Evolutionary conservation across 1,140 invertebrate genomes (phyloP).

Genomic region (Drosophila biarmipes): DNA sequence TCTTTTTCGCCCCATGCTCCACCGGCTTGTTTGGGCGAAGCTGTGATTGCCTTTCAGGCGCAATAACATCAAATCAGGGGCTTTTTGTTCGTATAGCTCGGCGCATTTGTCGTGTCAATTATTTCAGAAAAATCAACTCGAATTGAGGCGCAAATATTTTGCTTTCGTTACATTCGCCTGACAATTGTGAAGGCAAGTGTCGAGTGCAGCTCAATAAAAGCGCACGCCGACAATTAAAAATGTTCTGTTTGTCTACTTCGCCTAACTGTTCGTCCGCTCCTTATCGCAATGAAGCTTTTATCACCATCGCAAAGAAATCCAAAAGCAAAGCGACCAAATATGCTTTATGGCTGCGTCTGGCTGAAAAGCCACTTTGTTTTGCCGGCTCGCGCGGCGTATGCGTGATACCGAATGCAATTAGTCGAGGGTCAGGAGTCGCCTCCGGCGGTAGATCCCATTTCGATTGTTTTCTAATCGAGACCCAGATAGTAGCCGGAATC

Average conservation of each 20-base stretch:
- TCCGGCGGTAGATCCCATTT: not conserved
- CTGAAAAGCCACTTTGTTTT: slow-evolving; percentile 1
- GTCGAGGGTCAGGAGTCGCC: slow-evolving; percentile 32
- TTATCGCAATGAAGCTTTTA: slow-evolving; percentile 31
- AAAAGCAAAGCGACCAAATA: slow-evolving; percentile 10
- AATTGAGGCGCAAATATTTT: slow-evolving; percentile 71
- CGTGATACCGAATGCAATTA: slow-evolving; percentile 45
- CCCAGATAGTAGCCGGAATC: not conserved
- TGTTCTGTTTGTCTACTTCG: slow-evolving; percentile 24
- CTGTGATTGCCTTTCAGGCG: slow-evolving; percentile 61
- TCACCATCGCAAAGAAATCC: slow-evolving; percentile 20
- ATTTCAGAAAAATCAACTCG: slow-evolving; percentile 34
- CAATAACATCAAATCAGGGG: slow-evolving; percentile 55
- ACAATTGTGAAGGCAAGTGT: slow-evolving; percentile 34
- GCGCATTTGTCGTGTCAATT: slow-evolving; percentile 65
- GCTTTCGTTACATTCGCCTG: slow-evolving; percentile 46
- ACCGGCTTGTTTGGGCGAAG: slow-evolving; percentile 12
- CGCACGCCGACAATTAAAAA: slow-evolving; percentile 19
- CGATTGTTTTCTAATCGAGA: slow-evolving; percentile 19
- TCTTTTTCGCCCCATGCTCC: slow-evolving; percentile 2
- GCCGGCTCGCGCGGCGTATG: slow-evolving; percentile 25
- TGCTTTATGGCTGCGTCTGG: slow-evolving; percentile 26
- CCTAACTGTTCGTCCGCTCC: slow-evolving; percentile 30
- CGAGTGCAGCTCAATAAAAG: slow-evolving; percentile 39
- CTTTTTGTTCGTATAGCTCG: slow-evolving; percentile 42